These are phyloP conservation scores for Prietella phreatophila DNA, from an alignment of 2,113 vertebrate species.

Conservation along the genomic window DNA sequence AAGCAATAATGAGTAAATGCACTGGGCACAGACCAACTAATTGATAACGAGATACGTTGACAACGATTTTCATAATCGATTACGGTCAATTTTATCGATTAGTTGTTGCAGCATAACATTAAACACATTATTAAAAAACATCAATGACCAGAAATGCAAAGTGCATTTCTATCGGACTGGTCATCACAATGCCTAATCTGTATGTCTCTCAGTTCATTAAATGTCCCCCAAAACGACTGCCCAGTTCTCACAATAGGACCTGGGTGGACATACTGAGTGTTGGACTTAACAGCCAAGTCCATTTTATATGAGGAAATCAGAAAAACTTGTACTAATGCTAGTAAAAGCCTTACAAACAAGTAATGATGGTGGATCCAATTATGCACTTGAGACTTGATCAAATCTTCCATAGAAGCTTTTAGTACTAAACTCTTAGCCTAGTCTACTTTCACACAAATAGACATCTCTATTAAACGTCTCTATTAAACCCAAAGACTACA, in stretches of 20 bases:
- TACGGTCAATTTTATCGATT: no score
- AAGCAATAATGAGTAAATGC: no score
- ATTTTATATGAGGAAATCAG: constrained; percentile 74
- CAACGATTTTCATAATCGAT: no score
- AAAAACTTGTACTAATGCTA: constrained; percentile 73
- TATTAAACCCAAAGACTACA: background rate
- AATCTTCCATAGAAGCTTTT: background rate
- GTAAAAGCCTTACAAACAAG: constrained; percentile 48
- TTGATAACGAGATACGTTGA: no score
- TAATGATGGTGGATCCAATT: background rate
- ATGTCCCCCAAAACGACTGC: constrained; percentile 66
- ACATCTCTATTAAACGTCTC: background rate
- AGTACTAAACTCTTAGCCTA: background rate
- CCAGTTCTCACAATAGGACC: constrained; percentile 71
- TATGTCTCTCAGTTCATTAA: constrained; percentile 65
- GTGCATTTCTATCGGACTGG: background rate
- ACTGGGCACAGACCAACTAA: no score
- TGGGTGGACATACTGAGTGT: constrained; percentile 70
- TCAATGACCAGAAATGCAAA: background rate
- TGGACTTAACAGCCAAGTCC: constrained; percentile 64
- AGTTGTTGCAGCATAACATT: background rate
- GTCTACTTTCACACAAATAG: background rate
- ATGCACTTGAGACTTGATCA: background rate
- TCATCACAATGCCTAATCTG: background rate
- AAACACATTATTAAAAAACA: constrained; percentile 27